Conservation (phyloP, 2,113 vertebrate species). For the Nothocercus julius region DNA sequence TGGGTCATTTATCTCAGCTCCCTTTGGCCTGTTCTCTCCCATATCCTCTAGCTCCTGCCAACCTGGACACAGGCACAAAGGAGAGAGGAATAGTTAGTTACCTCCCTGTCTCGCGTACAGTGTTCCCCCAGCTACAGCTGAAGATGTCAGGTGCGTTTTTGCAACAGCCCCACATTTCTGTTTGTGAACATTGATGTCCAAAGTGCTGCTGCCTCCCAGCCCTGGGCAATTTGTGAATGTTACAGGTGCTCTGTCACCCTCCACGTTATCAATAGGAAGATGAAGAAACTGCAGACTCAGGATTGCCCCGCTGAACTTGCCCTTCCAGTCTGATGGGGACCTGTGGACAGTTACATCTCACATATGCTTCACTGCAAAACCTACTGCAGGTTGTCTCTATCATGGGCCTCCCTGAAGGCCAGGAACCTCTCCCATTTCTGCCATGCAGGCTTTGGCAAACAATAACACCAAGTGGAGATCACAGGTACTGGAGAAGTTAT, state of each 20-base stretch:
- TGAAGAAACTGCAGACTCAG: neutral
- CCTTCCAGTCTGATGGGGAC: neutral
- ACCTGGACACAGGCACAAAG: neutral
- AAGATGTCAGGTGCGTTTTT: neutral
- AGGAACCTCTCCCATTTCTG: neutral
- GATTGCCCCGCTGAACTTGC: neutral
- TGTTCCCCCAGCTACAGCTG: neutral
- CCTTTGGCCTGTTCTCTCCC: neutral
- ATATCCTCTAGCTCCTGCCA: neutral
- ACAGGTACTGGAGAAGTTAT: neutral
- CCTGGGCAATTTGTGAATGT: accelerated
- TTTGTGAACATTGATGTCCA: neutral
- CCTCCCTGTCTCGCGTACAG: neutral
- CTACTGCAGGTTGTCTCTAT: neutral
- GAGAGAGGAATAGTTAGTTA: neutral
- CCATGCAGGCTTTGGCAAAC: neutral
- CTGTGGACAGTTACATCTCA: neutral
- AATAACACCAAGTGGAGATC: neutral
- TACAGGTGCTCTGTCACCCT: neutral
- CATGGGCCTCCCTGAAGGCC: neutral
- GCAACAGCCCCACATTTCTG: accelerated
- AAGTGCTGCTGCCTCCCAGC: neutral
- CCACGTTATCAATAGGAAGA: neutral
- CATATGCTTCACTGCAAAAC: neutral
- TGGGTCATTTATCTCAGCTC: neutral